A percentile compares a stretch with the other conserved stretches of the same genome.
These are phyloP conservation scores for Malurus splendens DNA, from an alignment of 2,797 vertebrate species.

Conservation along the genomic window DNA sequence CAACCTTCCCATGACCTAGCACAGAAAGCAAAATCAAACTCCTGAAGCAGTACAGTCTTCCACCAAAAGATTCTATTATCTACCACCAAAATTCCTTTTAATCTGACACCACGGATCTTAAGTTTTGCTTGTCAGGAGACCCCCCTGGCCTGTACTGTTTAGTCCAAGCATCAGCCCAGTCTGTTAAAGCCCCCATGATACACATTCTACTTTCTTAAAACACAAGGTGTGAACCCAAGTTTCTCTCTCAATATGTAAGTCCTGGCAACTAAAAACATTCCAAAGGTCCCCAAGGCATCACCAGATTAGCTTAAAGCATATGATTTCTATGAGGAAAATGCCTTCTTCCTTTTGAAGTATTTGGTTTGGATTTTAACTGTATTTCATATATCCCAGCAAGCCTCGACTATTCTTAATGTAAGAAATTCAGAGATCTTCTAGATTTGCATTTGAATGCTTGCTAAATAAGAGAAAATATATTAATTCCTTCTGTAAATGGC, in stretches of 20 bases:
- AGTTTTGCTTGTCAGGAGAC: background rate
- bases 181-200: background rate
- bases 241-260: background rate
- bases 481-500: background rate
- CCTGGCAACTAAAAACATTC: background rate
- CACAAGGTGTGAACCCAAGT: background rate
- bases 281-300: background rate
- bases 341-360: background rate
- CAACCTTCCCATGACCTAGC: background rate
- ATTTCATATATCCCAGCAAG: background rate
- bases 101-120: background rate
- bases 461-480: background rate
- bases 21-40: background rate
- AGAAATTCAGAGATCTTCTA: background rate
- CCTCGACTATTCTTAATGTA: background rate
- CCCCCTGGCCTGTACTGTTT: background rate
- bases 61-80: background rate
- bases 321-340: background rate
- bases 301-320: background rate
- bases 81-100: background rate
- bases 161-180: background rate
- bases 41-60: background rate
- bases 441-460: background rate
- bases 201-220: background rate
- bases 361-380: background rate